A percentile compares a stretch with the other conserved stretches of the same genome.
These are phyloP conservation scores for Callionymus lyra DNA, from an alignment of 2,113 vertebrate species.

Conservation along the genomic window DNA sequence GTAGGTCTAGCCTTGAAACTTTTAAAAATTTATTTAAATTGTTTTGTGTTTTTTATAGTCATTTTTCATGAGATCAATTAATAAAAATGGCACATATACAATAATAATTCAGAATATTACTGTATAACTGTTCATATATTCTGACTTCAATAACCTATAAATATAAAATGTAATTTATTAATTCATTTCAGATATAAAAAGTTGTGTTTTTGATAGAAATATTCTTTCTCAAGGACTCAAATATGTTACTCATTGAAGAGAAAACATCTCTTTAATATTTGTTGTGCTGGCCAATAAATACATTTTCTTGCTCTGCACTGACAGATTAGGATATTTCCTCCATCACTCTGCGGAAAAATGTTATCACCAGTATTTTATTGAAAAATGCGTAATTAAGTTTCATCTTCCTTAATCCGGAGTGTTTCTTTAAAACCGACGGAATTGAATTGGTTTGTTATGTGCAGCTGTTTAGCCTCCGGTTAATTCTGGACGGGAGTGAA, in stretches of 20 bases:
- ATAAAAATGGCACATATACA: no score
- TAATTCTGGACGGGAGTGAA: constrained; percentile 57
- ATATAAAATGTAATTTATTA: no score
- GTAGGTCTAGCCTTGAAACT: no score
- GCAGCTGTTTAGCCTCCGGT: constrained; percentile 54
- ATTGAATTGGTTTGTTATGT: constrained; percentile 19
- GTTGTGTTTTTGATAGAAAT: constrained; percentile 9
- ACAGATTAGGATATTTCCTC: constrained; percentile 5
- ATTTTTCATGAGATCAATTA: no score
- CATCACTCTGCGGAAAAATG: constrained; percentile 4
- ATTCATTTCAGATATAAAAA: no score
- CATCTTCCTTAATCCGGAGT: background rate
- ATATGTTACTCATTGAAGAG: background rate
- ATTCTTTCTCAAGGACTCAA: background rate
- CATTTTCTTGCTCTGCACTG: constrained; percentile 10
- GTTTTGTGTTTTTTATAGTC: no score
- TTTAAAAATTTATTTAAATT: no score
- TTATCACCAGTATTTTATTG: constrained; percentile 4
- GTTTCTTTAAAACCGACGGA: constrained; percentile 23
- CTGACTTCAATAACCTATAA: no score
- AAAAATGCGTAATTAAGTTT: constrained; percentile 12
- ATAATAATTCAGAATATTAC: no score
- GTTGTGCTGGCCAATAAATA: constrained; percentile 3
- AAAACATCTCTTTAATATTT: background rate
- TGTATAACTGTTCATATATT: no score